A percentile compares a stretch with the other conserved stretches of the same genome.
phyloP scores from a whole-genome alignment of 2,113 vertebrate genomes.

The Nothoprocta pentlandii region DNA sequence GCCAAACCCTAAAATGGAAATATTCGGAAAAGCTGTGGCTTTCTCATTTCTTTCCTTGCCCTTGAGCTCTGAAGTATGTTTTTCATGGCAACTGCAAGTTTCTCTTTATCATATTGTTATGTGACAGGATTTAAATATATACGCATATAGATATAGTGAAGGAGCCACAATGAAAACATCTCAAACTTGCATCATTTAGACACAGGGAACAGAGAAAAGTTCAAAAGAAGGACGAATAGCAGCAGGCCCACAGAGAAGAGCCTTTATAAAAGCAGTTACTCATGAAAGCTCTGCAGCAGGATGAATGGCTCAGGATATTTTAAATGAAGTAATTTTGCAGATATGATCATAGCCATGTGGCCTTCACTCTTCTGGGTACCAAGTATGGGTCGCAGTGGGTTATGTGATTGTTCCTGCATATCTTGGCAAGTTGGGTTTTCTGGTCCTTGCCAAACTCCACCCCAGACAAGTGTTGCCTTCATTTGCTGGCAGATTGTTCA shows the following conservation, averaged over 20 bases:
- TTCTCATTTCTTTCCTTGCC: neutral
- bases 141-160: neutral
- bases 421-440: neutral
- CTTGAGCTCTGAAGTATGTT: neutral
- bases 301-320: neutral
- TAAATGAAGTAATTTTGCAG: neutral
- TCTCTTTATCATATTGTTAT: neutral
- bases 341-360: neutral
- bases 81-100: neutral
- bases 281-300: neutral
- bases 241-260: neutral
- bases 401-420: neutral
- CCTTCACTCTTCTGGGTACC: neutral
- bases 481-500: constrained; percentile 31
- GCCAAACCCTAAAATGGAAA: neutral
- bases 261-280: neutral
- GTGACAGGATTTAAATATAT: neutral
- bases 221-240: neutral
- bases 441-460: neutral
- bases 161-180: neutral
- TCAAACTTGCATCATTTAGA: neutral
- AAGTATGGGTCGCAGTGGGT: neutral
- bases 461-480: constrained; percentile 17
- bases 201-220: neutral
- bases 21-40: neutral